Percentiles rank a stretch among this genome's conserved stretches.
These are phyloP conservation scores for Callyntrura sp. DNA, from an alignment of 2,888 invertebrate genomes.

Conservation along the genomic window DNA sequence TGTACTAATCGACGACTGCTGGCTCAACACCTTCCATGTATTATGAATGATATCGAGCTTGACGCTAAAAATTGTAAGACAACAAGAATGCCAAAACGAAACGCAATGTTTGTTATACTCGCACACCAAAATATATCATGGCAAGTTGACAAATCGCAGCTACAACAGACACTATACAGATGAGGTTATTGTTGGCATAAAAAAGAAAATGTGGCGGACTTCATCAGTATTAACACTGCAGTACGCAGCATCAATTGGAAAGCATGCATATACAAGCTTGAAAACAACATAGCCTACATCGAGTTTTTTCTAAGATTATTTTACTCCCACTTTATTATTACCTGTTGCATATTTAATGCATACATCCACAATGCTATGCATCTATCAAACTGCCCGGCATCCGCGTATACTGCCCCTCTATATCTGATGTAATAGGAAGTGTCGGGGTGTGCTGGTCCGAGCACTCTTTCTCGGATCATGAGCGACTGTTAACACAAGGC, in stretches of 20 bases:
- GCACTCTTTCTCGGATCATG: slow-evolving; percentile 95
- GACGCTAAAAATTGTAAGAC: slow-evolving; percentile 42
- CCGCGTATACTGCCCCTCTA: slow-evolving; percentile 97
- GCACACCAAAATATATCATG: slow-evolving; percentile 59
- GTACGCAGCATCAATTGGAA: neutral
- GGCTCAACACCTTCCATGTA: slow-evolving; percentile 45
- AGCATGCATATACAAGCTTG: slow-evolving; percentile 12
- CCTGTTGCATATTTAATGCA: slow-evolving; percentile 95
- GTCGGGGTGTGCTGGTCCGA: slow-evolving; percentile 98
- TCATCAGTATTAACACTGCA: neutral
- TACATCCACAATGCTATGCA: slow-evolving; percentile 99
- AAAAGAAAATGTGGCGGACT: slow-evolving; percentile 43
- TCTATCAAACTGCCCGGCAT: slow-evolving; percentile 94
- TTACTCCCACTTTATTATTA: slow-evolving; percentile 72
- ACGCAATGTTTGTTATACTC: neutral
- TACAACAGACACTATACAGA: neutral
- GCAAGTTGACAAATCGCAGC: slow-evolving; percentile 76
- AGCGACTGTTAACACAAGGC: slow-evolving; percentile 86
- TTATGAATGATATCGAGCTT: slow-evolving; percentile 53
- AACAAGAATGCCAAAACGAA: slow-evolving; percentile 63
- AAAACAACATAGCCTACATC: slow-evolving; percentile 1
- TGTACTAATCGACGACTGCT: slow-evolving; percentile 59
- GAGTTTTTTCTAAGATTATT: neutral
- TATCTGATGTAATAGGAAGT: slow-evolving; percentile 98
- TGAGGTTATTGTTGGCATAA: slow-evolving; percentile 53